Conservation (phyloP, 2,888 invertebrate species). For the Conus canariensis region DNA sequence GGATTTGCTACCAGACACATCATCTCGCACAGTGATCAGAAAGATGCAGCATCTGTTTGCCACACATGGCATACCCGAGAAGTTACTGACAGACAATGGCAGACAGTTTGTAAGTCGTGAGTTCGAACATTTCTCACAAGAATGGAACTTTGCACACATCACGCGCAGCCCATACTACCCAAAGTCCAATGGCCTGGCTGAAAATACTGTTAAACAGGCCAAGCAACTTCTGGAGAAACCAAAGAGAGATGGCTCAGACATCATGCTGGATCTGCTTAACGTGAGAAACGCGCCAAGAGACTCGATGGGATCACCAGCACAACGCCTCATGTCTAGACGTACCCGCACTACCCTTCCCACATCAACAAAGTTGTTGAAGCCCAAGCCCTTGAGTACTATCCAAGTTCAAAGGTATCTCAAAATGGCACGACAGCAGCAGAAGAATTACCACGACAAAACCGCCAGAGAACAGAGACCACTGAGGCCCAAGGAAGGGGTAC, state of each 20-base stretch:
- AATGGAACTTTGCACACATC: background rate
- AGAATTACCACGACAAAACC: background rate
- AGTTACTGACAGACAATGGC: background rate
- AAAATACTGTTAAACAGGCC: background rate
- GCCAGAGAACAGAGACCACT: background rate
- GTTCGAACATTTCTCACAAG: background rate
- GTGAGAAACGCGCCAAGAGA: background rate
- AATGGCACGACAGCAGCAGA: background rate
- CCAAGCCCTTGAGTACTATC: background rate
- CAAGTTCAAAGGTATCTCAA: background rate
- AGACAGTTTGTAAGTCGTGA: background rate
- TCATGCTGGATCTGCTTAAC: background rate
- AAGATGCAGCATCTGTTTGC: background rate
- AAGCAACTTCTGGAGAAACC: background rate
- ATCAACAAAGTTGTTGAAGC: background rate
- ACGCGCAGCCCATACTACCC: background rate
- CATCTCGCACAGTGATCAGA: background rate
- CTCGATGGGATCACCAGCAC: background rate
- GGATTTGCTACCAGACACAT: background rate
- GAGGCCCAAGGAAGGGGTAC: background rate
- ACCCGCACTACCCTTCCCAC: background rate
- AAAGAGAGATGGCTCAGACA: background rate
- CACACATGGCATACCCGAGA: background rate
- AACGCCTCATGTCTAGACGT: background rate
- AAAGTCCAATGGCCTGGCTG: conserved; percentile 4